A percentile compares a stretch with the other conserved stretches of the same genome.
These are phyloP conservation scores for Orientallactaga bullata DNA, from an alignment of 2,113 vertebrate species.

Conservation along the genomic window DNA sequence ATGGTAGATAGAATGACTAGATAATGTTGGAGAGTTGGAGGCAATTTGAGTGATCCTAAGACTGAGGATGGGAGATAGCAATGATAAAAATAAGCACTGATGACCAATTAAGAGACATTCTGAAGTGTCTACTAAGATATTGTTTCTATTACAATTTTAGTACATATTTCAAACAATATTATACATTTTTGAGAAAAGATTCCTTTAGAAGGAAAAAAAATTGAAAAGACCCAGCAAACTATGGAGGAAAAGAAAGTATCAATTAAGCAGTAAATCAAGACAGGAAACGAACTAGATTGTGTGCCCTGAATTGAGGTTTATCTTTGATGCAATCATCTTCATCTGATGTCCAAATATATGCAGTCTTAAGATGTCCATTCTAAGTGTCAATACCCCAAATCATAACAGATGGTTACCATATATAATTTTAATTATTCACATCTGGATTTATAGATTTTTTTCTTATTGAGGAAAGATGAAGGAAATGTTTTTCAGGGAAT, in stretches of 20 bases:
- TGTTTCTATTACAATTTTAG: neutral
- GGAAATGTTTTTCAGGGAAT: slow-evolving; percentile 33
- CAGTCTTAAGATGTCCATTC: slow-evolving; percentile 38
- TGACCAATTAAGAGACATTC: neutral
- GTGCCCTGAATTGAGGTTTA: neutral
- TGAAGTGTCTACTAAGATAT: slow-evolving; percentile 8
- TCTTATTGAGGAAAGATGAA: slow-evolving; percentile 41
- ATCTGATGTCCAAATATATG: neutral
- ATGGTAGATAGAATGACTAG: neutral
- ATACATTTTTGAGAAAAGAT: neutral
- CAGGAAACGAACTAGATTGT: neutral
- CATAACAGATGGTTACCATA: slow-evolving; percentile 59
- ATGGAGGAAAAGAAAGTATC: slow-evolving; percentile 3
- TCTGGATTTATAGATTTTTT: slow-evolving; percentile 60
- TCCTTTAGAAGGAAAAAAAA: neutral
- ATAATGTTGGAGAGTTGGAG: neutral
- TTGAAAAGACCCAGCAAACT: neutral
- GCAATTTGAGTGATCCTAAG: neutral
- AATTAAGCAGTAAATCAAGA: neutral
- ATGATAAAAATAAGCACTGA: neutral
- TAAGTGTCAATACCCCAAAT: slow-evolving; percentile 40
- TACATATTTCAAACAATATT: neutral
- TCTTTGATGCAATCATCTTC: neutral
- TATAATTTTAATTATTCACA: slow-evolving; percentile 65
- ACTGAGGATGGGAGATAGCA: neutral